Evolutionary conservation across 1,140 invertebrate species (phyloP), one percentile per base, ranked within the genome.

Genomic region (Dufourea novaeangliae): DNA sequence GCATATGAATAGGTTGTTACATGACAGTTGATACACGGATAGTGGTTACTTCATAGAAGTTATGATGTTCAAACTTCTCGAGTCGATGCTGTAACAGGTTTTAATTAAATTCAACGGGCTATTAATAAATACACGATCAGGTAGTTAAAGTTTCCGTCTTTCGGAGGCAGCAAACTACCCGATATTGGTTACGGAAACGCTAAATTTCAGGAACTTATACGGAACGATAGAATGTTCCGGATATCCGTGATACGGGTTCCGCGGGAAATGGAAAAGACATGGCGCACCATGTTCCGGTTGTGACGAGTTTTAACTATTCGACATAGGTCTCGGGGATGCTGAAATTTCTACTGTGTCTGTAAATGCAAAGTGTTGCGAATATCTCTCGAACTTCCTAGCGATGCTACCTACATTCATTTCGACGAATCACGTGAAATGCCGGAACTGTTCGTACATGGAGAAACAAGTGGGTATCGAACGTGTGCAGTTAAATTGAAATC

Each of bases 171-270:
- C 8, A 22, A 27, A 25, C 22, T 50, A n/a, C 41, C n/a, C 34
- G 57, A 50, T 66, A 59, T 32, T 57, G 54, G 17, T 32, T 54
- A 22, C 22, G 22, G 50, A 54, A 54, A 25, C 22, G n/a, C 10
- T 27, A 22, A 25, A 54, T 54, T 25, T 25, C 22, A 29, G 14
- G 70, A 20, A 73, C 22, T 71, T 41, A 29, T 32, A 37, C 17
- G 44, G 27, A 32, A n/a, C 32, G 12, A 34, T 27, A 4, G 8
- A 34, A 27, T 34, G 46, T 44, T 64, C 63, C 63, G 37, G 22
- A 56, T 46, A 59, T 29, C 1, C 52, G 32, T 67, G 50, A 68
- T 71, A 64, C 44, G 14, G 20, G 54, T 29, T 54, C 20, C 14
- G 54, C 25, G 8, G 25, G 34, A 41, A 20, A 59, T 41, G n/a